Conservation (phyloP, 2,888 invertebrate species). For the Lycaena phlaeas region DNA sequence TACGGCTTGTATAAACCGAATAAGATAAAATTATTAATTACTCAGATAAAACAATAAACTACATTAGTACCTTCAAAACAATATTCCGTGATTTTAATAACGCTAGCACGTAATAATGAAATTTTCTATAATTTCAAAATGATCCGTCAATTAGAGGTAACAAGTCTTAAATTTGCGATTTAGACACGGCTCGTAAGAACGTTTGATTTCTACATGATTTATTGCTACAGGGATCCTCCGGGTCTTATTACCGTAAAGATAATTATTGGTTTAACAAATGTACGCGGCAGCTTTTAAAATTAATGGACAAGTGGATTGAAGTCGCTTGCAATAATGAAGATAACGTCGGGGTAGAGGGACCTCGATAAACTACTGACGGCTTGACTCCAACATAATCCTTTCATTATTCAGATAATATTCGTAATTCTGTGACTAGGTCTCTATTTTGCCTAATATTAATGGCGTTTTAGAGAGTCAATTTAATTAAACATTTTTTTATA, state of each 20-base stretch:
- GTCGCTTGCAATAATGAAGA: slow-evolving; percentile 63
- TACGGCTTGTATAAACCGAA: too few species aligned
- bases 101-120: too few species aligned
- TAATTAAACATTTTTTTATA: too few species aligned
- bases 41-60: too few species aligned
- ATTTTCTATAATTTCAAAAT: slow-evolving; percentile 4
- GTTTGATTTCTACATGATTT: slow-evolving; percentile 58
- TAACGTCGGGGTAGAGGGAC: slow-evolving; percentile 50
- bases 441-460: too few species aligned
- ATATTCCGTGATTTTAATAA: too few species aligned
- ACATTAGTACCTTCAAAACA: too few species aligned
- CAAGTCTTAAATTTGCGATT: slow-evolving; percentile 38
- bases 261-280: slow-evolving; percentile 57
- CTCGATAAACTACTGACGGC: slow-evolving; percentile 61
- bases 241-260: slow-evolving; percentile 44
- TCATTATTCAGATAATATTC: slow-evolving; percentile 57
- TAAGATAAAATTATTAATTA: too few species aligned
- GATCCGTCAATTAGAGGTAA: slow-evolving; percentile 34
- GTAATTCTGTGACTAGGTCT: neutral
- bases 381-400: slow-evolving; percentile 44
- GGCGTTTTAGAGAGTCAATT: too few species aligned
- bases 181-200: slow-evolving; percentile 31
- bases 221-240: slow-evolving; percentile 39
- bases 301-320: slow-evolving; percentile 65
- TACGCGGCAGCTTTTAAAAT: slow-evolving; percentile 56